Evolutionary conservation across 2,113 vertebrate species (phyloP).

Genomic region (Murina feae): DNA sequence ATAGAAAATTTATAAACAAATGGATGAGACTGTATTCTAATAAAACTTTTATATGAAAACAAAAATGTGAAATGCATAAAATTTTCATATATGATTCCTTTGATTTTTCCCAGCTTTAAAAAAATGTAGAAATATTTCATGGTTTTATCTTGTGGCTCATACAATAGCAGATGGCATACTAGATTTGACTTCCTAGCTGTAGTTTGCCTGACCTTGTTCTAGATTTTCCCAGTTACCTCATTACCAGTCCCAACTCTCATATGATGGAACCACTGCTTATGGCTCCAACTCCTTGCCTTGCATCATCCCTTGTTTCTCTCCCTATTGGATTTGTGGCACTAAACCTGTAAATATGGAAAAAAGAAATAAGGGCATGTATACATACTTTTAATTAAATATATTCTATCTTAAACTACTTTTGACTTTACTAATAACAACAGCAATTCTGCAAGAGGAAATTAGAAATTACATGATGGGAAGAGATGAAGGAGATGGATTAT

Average conservation of each 20-base stretch:
- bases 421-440: background rate
- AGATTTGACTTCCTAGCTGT: background rate
- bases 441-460: background rate
- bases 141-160: background rate
- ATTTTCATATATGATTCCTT: background rate
- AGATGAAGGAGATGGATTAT: background rate
- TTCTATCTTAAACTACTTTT: constrained; percentile 16
- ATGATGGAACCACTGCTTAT: background rate
- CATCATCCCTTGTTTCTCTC: background rate
- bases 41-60: background rate
- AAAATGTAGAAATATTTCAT: background rate
- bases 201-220: background rate
- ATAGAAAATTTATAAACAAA: background rate
- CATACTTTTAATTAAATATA: background rate
- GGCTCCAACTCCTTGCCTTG: background rate
- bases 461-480: background rate
- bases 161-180: background rate
- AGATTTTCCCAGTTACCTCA: background rate
- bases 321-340: background rate
- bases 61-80: background rate
- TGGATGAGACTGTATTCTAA: background rate
- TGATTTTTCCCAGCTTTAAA: background rate
- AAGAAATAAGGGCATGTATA: background rate
- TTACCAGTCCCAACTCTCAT: background rate
- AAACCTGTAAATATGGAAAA: background rate